These are phyloP conservation scores for Callyntrura sp. DNA, from an alignment of 2,888 invertebrate genomes.

Conservation along the genomic window DNA sequence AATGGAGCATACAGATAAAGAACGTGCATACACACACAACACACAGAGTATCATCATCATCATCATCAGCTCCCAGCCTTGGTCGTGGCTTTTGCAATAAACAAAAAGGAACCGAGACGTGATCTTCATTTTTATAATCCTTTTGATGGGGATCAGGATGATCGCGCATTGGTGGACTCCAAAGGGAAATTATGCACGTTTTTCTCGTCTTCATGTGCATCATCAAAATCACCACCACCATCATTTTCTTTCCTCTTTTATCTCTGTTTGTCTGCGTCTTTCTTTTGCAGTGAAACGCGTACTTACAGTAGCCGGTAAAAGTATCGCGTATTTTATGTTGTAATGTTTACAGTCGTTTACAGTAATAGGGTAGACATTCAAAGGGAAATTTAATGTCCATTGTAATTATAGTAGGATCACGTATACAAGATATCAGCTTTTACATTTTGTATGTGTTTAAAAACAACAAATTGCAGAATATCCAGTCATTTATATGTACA, in stretches of 20 bases:
- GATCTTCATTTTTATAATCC: conserved; percentile 73
- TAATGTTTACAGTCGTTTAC: too few relatives aligned
- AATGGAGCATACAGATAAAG: conserved; percentile 25
- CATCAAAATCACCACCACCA: not conserved
- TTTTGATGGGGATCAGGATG: conserved; percentile 43
- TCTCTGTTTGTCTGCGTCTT: not conserved
- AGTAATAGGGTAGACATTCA: too few relatives aligned
- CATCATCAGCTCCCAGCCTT: conserved; percentile 48
- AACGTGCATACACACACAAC: not conserved
- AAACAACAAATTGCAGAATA: too few relatives aligned
- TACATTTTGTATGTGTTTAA: too few relatives aligned
- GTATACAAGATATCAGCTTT: too few relatives aligned
- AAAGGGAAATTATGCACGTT: conserved; percentile 63
- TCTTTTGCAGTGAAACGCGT: conserved; percentile 33
- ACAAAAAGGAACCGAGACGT: conserved; percentile 67
- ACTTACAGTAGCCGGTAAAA: conserved; percentile 52
- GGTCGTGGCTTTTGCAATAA: conserved; percentile 64
- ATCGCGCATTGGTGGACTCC: conserved; percentile 35
- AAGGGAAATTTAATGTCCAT: too few relatives aligned
- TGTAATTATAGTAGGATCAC: too few relatives aligned
- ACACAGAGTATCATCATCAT: conserved; percentile 42
- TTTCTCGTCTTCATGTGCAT: conserved; percentile 22
- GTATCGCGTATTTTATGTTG: too few relatives aligned
- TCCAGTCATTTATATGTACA: too few relatives aligned
- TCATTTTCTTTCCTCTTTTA: not conserved